Conservation (phyloP, 2,888 invertebrate genomes). For the Tetragonula carbonaria region DNA sequence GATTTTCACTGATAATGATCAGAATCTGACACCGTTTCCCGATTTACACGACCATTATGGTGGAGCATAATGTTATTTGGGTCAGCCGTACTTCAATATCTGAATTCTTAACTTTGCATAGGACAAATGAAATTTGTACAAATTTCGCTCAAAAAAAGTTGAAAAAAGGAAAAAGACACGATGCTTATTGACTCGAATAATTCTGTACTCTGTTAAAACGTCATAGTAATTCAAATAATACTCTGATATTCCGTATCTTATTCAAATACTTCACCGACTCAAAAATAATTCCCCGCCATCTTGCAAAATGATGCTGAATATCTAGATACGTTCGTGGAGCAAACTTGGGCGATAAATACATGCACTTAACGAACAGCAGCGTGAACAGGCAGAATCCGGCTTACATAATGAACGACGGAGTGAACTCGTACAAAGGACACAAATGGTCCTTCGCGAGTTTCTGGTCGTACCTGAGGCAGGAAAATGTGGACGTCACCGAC, state of each 20-base stretch:
- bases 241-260: too few relatives aligned
- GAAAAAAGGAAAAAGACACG: too few relatives aligned
- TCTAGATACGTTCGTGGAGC: constrained; percentile 92
- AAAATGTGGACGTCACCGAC: constrained; percentile 89
- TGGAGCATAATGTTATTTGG: not conserved
- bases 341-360: constrained; percentile 91
- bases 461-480: constrained; percentile 88
- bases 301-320: not conserved
- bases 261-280: not conserved
- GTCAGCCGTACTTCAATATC: not conserved
- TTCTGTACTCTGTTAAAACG: too few relatives aligned
- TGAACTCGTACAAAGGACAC: constrained; percentile 95
- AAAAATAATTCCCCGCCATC: not conserved
- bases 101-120: not conserved
- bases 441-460: constrained; percentile 91
- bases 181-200: too few relatives aligned
- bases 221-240: too few relatives aligned
- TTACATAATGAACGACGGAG: constrained; percentile 94
- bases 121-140: too few relatives aligned
- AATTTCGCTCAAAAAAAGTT: too few relatives aligned
- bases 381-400: constrained; percentile 93
- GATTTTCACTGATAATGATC: not conserved
- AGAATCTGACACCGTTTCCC: not conserved
- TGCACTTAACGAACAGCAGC: constrained; percentile 95
- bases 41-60: not conserved